Conservation (phyloP, 2,113 vertebrate species). For the Eira barbara region DNA sequence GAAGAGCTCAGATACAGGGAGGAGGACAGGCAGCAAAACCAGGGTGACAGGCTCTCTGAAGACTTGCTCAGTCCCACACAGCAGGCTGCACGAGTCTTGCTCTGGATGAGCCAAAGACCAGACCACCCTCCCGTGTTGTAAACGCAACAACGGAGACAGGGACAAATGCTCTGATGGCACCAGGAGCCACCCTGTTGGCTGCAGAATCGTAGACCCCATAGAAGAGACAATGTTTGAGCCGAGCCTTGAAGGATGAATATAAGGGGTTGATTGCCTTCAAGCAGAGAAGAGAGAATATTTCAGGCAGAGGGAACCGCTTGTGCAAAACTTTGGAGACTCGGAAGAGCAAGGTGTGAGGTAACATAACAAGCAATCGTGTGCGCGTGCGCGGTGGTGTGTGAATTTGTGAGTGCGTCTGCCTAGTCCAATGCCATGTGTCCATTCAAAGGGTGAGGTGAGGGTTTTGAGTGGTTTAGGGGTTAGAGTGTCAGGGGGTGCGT, state of each 20-base stretch:
- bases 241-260: background rate
- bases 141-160: rapidly evolving
- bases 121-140: rapidly evolving
- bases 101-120: background rate
- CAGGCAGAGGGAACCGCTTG: background rate
- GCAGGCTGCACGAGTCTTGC: background rate
- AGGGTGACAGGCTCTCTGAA: too few relatives aligned
- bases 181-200: rapidly evolving
- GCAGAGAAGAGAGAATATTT: background rate
- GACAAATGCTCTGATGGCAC: background rate
- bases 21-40: background rate
- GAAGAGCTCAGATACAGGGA: background rate
- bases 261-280: background rate
- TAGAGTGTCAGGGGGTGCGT: rapidly evolving
- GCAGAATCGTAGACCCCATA: background rate
- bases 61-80: background rate
- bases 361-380: background rate
- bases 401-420: too few relatives aligned
- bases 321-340: too few relatives aligned
- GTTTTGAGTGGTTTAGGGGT: background rate
- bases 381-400: background rate
- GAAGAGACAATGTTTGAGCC: background rate
- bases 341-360: background rate
- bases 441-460: too few relatives aligned
- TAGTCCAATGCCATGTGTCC: background rate